phyloP scores from a whole-genome alignment of 1,140 invertebrate genomes.

The Drosophila chauvacae region DNA sequence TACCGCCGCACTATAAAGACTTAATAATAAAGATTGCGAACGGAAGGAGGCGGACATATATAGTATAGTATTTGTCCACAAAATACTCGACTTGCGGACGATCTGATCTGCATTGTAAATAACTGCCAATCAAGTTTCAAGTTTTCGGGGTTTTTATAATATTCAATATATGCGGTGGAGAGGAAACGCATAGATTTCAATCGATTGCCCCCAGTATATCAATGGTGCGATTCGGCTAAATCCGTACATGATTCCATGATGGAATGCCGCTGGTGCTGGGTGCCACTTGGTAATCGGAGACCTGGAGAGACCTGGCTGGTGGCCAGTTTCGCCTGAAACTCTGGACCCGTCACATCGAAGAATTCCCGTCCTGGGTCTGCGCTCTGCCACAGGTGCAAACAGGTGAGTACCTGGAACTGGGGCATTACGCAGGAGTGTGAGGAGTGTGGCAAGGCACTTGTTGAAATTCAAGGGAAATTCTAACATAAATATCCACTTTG shows the following conservation, averaged over 20 bases:
- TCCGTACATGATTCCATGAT: constrained; percentile 32
- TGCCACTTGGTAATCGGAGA: constrained; percentile 9
- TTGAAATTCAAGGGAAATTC: not conserved
- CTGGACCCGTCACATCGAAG: constrained; percentile 2
- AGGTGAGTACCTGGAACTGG: not conserved
- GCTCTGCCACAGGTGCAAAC: not conserved
- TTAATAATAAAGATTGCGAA: constrained; percentile 29
- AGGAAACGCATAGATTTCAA: constrained; percentile 55
- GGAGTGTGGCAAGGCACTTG: not conserved
- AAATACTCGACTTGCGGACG: constrained; percentile 21
- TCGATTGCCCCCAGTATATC: constrained; percentile 37
- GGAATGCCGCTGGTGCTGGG: not conserved
- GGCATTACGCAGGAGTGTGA: not conserved
- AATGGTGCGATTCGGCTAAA: constrained; percentile 22
- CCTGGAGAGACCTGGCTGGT: not conserved
- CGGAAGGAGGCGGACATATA: constrained; percentile 4
- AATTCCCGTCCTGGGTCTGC: too few species aligned
- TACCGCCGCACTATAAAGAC: constrained; percentile 29
- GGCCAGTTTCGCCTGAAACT: constrained; percentile 10
- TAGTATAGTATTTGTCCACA: constrained; percentile 29
- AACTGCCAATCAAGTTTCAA: constrained; percentile 42
- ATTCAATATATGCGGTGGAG: constrained; percentile 26
- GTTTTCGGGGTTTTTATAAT: constrained; percentile 37
- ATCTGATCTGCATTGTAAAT: constrained; percentile 48
- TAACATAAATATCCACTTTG: not conserved